Percentiles rank a stretch among this genome's conserved stretches.
phyloP scores from a whole-genome alignment of 2,797 vertebrate genomes.

The Tauraco hartlaubi region DNA sequence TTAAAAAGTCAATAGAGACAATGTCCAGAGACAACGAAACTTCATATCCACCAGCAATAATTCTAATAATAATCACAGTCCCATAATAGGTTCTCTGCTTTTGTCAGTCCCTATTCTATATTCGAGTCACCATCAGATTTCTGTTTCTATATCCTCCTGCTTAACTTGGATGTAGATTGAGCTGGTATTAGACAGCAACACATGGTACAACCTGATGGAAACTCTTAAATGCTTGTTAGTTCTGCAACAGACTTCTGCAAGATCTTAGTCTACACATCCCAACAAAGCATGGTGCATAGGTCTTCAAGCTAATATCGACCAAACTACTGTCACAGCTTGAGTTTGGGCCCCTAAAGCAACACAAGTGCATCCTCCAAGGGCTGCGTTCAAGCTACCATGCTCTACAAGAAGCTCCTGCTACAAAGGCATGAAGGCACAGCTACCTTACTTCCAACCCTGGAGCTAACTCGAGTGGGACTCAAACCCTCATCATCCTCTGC shows the following conservation, averaged over 20 bases:
- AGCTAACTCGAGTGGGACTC: neutral
- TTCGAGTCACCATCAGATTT: conserved; percentile 1
- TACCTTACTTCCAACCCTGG: neutral
- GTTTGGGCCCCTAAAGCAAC: neutral
- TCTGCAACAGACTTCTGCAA: neutral
- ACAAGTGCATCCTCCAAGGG: neutral
- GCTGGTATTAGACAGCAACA: conserved; percentile 33
- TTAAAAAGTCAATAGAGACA: neutral
- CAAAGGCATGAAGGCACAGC: neutral
- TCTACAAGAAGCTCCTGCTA: neutral
- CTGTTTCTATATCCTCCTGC: conserved; percentile 32
- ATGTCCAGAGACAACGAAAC: neutral
- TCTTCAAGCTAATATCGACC: neutral
- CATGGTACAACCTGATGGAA: conserved; percentile 17
- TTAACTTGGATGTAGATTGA: conserved; percentile 20
- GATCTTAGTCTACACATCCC: neutral
- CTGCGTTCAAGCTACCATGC: neutral
- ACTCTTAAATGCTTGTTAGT: conserved; percentile 1
- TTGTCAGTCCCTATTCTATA: neutral
- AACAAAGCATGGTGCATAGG: accelerated
- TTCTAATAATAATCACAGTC: neutral
- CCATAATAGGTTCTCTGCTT: neutral
- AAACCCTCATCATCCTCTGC: neutral
- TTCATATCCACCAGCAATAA: neutral
- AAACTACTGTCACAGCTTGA: neutral